phyloP scores from a whole-genome alignment of 1,140 invertebrate species.

The Andricus grossulariae region DNA sequence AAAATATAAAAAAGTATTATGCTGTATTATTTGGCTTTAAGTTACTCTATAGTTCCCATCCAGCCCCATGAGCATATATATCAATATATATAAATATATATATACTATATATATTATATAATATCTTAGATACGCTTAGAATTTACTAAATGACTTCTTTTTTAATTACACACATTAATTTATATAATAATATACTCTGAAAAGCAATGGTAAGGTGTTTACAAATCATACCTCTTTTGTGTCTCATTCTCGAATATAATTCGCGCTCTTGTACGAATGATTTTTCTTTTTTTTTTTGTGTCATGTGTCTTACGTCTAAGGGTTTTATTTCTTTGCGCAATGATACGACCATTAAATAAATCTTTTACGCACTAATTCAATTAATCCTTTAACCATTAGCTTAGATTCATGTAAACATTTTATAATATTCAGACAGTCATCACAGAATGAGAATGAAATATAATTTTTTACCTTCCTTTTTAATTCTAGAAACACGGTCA shows the following conservation, averaged over 20 bases:
- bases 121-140: constrained; percentile 53
- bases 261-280: constrained; percentile 31
- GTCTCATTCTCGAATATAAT: constrained; percentile 38
- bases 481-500: constrained; percentile 60
- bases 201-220: constrained; percentile 66
- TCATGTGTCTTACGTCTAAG: constrained; percentile 39
- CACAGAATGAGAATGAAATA: constrained; percentile 73
- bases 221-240: constrained; percentile 61
- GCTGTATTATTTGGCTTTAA: too few species aligned
- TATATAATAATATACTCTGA: constrained; percentile 65
- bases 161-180: constrained; percentile 71
- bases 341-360: constrained; percentile 57
- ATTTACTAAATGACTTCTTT: constrained; percentile 65
- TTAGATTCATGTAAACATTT: constrained; percentile 62
- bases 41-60: too few species aligned
- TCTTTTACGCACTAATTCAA: constrained; percentile 58
- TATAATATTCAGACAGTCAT: constrained; percentile 66
- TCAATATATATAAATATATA: constrained; percentile 32
- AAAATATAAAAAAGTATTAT: too few species aligned
- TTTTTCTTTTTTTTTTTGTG: constrained; percentile 34
- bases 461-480: constrained; percentile 46
- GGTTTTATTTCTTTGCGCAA: constrained; percentile 44
- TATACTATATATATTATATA: constrained; percentile 30
- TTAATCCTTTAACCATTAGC: constrained; percentile 58
- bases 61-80: too few species aligned